Evolutionary conservation across 2,888 invertebrate species (phyloP), one percentile per base, ranked within the genome.

Genomic region (Apotomis turbidana): DNA sequence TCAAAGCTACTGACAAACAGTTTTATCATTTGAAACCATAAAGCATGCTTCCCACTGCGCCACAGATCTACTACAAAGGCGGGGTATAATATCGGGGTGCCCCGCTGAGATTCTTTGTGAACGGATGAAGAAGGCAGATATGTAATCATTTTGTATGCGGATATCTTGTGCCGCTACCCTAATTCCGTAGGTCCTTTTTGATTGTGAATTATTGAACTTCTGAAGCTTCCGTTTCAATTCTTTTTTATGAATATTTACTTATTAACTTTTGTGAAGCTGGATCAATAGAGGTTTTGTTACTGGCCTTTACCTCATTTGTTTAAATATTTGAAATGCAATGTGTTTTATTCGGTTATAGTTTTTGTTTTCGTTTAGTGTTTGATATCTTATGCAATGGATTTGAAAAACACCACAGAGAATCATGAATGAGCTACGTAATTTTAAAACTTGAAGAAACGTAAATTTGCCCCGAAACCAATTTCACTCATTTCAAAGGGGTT

Each of bases 21-120:
- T 93, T 90, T 90, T 91, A 93, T 93, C 93, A 93, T 93, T 93
- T 89, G 89, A 90, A 92, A 90, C 92, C 92, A 89, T 93, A 93
- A 92, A 93, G 91, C 88, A 90, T 89, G 87, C 90, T 86, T 88
- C 92, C 93, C 88, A 92, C 92, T 90, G 92, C 75, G 92, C 81
- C 81, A 81, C 82, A 85, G 82, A 88, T 90, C 90, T 88, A 89
- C 90, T 84, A 93, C 92, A 93, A 93, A 93, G 92, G 91, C 88
- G 87, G 83, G 85, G 89, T 90, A 93, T 90, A 93, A 93, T 93
- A 93, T 91, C 87, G 86, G 85, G 89, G 90, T 84, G 85, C 90
- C 93, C 93, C 93, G 93, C 92, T 92, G 93, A 71, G 93, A 81
- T 87, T 88, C 90, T 91, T 93, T 93, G 93, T 93, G 85, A 85